Percentiles rank a stretch among this genome's conserved stretches.
These are phyloP conservation scores for Hyperoplus immaculatus DNA, from an alignment of 2,797 vertebrate genomes.

Conservation along the genomic window DNA sequence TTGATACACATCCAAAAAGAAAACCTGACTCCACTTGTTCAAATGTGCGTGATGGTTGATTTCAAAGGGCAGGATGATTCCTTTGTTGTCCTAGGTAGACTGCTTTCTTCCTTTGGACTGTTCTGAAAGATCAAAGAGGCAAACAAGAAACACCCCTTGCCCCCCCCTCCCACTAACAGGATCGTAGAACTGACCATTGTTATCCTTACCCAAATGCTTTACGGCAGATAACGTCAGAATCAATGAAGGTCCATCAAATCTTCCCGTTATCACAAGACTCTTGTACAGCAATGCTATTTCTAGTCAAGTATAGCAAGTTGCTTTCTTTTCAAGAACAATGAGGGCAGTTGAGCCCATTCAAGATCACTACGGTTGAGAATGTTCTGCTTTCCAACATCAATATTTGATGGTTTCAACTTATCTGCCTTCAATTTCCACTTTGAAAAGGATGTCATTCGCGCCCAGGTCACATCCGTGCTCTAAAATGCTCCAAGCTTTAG, in stretches of 20 bases:
- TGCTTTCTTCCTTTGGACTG: conserved; percentile 77
- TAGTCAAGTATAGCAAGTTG: conserved; percentile 66
- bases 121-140: conserved; percentile 85
- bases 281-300: conserved; percentile 69
- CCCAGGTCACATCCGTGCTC: conserved; percentile 84
- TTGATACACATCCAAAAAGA: conserved; percentile 27
- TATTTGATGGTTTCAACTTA: conserved; percentile 85
- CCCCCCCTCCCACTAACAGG: conserved; percentile 65
- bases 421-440: conserved; percentile 87
- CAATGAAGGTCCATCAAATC: conserved; percentile 76
- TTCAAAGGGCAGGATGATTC: conserved; percentile 73
- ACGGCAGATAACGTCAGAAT: conserved; percentile 78
- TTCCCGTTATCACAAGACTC: conserved; percentile 68
- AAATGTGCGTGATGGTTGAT: conserved; percentile 68
- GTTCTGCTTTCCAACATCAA: conserved; percentile 69
- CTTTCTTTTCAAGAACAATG: conserved; percentile 61
- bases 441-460: conserved; percentile 84
- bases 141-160: conserved; percentile 71
- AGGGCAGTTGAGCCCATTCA: conserved; percentile 59
- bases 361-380: conserved; percentile 56
- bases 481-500: conserved; percentile 86
- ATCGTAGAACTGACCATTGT: conserved; percentile 79
- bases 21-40: conserved; percentile 71
- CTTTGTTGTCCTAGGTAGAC: conserved; percentile 76
- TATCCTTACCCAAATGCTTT: conserved; percentile 83